Evolutionary conservation across 2,888 invertebrate species (phyloP), one percentile per base, ranked within the genome.

Genomic region (Noctua janthina): DNA sequence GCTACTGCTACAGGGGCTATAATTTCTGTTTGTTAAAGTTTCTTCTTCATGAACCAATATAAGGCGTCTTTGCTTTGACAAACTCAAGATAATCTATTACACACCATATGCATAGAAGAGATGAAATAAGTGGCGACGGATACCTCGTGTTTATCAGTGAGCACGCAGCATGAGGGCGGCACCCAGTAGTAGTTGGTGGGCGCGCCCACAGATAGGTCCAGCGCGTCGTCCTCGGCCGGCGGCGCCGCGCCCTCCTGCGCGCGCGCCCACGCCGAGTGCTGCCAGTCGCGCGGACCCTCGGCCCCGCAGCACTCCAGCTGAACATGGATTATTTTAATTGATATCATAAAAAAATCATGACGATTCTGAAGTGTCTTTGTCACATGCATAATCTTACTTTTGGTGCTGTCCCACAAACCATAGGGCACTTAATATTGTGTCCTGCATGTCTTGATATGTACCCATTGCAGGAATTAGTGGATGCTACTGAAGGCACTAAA

Each of bases 271-370:
- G 86, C 91, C 66, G 96, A 94, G 84, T 88, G 90, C 92, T 95
- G 96, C 99, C 99, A 99, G 97, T 99, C 99, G 95, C 99, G 98
- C 86, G 98, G 98, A n/a, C 98, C 98, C 93, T 98, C 98, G 88
- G 99, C 99, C 75, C 99, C 99, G 96, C 99, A 99, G 94, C 99
- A 99, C 94, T 98, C 98, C 94, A 99, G 96, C 98, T 98, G 95
- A 17, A 43, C 23, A n/a, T 2, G 23, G 43, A 13, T 7, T 23
- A 13, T 43, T 59, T 13, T 13, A 15, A 62, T 13, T 62, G 5
- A 62, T 29, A 62, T 56, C 0, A 15, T 5, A 29, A 17, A 29
- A 11, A n/a, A n/a, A n/a, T 8, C 0, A 20, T 8, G 8, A 59
- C 13, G 13, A 59, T n/a, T 13, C 59, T n/a, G 5, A 29, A n/a